Percentiles rank a stretch among this genome's conserved stretches.
These are phyloP conservation scores for Perizoma affinitatum DNA, from an alignment of 2,888 invertebrate species.

Conservation along the genomic window DNA sequence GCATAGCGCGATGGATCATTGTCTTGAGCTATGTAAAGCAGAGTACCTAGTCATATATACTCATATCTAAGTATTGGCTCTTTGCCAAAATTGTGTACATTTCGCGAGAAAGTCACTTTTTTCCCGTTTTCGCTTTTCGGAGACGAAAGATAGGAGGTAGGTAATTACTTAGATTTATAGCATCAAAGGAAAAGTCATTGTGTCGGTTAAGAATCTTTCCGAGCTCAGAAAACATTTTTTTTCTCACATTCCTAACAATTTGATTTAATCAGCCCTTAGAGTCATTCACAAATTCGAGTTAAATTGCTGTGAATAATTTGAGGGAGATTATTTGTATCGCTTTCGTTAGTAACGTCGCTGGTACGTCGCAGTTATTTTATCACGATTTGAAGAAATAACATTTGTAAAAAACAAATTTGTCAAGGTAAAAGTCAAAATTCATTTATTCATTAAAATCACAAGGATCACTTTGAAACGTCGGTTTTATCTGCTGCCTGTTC, in stretches of 20 bases:
- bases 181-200: constrained; percentile 55
- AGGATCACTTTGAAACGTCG: no score
- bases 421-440: no score
- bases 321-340: constrained; percentile 10
- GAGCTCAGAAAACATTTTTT: constrained; percentile 33
- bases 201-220: constrained; percentile 41
- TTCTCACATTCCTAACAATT: constrained; percentile 36
- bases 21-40: constrained; percentile 50
- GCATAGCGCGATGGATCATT: constrained; percentile 25
- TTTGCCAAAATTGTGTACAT: constrained; percentile 61
- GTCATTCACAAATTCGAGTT: constrained; percentile 12
- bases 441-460: no score
- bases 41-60: constrained; percentile 26
- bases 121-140: constrained; percentile 60
- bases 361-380: no score
- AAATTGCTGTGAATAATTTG: constrained; percentile 20
- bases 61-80: constrained; percentile 57
- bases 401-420: no score
- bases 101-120: constrained; percentile 68
- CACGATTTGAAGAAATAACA: no score
- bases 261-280: constrained; percentile 28
- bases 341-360: constrained; percentile 9
- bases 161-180: constrained; percentile 79
- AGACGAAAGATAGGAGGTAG: constrained; percentile 70
- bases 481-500: no score